Conservation (phyloP, 1,140 invertebrate species). For the Drosophila parvula region DNA sequence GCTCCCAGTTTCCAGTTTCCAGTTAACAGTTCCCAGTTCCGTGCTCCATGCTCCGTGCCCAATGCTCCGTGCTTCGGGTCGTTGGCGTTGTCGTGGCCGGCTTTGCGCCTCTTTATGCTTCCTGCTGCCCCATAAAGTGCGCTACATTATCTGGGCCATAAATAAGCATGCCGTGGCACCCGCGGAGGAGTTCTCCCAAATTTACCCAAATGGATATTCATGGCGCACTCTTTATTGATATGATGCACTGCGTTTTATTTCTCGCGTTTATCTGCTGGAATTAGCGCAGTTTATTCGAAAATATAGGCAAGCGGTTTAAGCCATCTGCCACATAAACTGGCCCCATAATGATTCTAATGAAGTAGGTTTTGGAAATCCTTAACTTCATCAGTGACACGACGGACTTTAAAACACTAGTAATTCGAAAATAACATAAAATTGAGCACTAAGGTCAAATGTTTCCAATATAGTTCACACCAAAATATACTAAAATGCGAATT, state of each 20-base stretch:
- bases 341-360: not conserved
- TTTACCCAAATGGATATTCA: constrained; percentile 63
- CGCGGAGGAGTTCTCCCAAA: constrained; percentile 39
- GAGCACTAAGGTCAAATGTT: too few species aligned
- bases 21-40: constrained; percentile 1
- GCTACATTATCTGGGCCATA: constrained; percentile 61
- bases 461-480: too few species aligned
- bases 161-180: constrained; percentile 43
- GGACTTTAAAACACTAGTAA: not conserved
- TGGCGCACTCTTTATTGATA: constrained; percentile 63
- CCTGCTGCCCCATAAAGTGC: constrained; percentile 57
- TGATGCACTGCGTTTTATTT: constrained; percentile 53
- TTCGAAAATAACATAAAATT: too few species aligned
- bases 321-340: not conserved
- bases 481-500: too few species aligned
- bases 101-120: constrained; percentile 65
- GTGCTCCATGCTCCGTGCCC: not conserved
- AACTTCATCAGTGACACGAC: too few species aligned
- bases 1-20: constrained; percentile 10
- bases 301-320: not conserved
- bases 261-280: constrained; percentile 31
- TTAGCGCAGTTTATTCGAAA: constrained; percentile 33
- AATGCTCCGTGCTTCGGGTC: not conserved
- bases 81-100: constrained; percentile 13
- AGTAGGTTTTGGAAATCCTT: not conserved